These are phyloP conservation scores for Schrankia costaestrigalis DNA, from an alignment of 2,888 invertebrate genomes.

Conservation along the genomic window DNA sequence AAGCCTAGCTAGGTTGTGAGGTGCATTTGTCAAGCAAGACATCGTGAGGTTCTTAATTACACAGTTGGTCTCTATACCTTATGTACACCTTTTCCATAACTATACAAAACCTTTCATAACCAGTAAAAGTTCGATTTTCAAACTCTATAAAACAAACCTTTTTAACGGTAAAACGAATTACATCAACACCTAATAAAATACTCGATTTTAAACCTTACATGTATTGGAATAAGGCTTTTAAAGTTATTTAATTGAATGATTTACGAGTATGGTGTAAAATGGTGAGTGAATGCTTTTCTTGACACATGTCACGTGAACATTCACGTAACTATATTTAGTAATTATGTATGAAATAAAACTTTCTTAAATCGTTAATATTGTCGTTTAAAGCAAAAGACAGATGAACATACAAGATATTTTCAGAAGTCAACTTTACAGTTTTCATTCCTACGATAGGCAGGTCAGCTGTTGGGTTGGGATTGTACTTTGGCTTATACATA, in stretches of 20 bases:
- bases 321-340: constrained; percentile 21
- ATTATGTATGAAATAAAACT: constrained; percentile 23
- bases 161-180: constrained; percentile 3
- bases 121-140: constrained; percentile 20
- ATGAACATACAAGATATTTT: too few relatives aligned
- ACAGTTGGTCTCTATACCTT: too few relatives aligned
- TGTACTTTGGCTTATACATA: too few relatives aligned
- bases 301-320: constrained; percentile 10
- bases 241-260: background rate
- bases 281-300: constrained; percentile 7
- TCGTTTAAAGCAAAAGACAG: too few relatives aligned
- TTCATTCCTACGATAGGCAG: too few relatives aligned
- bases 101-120: constrained; percentile 20
- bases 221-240: background rate
- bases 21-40: too few relatives aligned
- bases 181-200: background rate
- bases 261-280: constrained; percentile 2
- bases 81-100: too few relatives aligned
- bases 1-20: too few relatives aligned
- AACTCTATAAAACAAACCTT: constrained; percentile 11
- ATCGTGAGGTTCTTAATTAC: too few relatives aligned
- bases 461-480: too few relatives aligned
- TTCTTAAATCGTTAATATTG: constrained; percentile 18
- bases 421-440: too few relatives aligned
- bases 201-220: background rate